These are phyloP conservation scores for Patella ulyssiponensis DNA, from an alignment of 2,888 invertebrate genomes.

Conservation along the genomic window DNA sequence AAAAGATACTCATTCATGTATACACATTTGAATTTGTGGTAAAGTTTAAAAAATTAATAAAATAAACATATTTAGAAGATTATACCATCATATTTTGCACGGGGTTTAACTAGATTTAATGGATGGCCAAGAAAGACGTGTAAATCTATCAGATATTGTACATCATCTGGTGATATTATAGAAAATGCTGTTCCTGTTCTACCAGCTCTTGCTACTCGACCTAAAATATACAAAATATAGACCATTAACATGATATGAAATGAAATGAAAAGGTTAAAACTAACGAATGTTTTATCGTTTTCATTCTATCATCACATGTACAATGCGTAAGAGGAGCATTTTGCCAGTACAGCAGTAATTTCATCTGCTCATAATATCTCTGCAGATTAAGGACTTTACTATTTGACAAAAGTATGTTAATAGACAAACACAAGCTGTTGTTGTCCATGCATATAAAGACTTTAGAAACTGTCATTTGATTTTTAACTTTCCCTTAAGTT, in stretches of 20 bases:
- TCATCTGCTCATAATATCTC: not conserved
- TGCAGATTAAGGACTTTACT: not conserved
- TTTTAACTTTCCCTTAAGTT: too few relatives aligned
- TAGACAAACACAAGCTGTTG: too few relatives aligned
- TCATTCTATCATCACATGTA: not conserved
- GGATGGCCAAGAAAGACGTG: slow-evolving; percentile 91
- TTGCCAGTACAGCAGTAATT: not conserved
- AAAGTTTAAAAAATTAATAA: too few relatives aligned
- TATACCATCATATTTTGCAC: slow-evolving; percentile 38
- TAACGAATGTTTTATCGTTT: not conserved
- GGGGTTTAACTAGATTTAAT: slow-evolving; percentile 73
- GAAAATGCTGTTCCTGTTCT: slow-evolving; percentile 92
- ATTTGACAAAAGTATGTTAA: not conserved
- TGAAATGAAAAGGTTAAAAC: not conserved
- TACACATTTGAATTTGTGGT: too few relatives aligned
- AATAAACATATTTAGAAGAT: too few relatives aligned
- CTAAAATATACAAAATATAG: slow-evolving; percentile 55
- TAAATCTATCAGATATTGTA: slow-evolving; percentile 92
- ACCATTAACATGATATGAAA: not conserved
- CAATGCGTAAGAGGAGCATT: too few relatives aligned
- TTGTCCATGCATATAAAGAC: too few relatives aligned
- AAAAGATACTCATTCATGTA: too few relatives aligned
- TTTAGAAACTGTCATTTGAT: too few relatives aligned
- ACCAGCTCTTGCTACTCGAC: slow-evolving; percentile 95
- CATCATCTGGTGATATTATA: slow-evolving; percentile 90